Percentiles rank a stretch among this genome's conserved stretches.
phyloP scores from a whole-genome alignment of 2,113 vertebrate genomes.

The Rhipidura dahli region DNA sequence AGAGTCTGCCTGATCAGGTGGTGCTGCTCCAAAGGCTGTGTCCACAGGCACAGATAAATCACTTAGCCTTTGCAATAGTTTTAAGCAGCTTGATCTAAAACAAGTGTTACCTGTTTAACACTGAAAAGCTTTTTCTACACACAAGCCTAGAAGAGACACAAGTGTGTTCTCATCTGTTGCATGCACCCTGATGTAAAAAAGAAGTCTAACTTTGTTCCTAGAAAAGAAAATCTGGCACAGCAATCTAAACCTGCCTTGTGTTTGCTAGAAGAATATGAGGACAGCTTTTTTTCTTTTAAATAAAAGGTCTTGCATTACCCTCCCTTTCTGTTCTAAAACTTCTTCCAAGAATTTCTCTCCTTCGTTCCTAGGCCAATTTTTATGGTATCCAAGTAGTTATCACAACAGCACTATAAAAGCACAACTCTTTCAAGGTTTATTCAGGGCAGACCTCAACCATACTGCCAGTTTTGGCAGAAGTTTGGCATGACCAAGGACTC shows the following conservation, averaged over 20 bases:
- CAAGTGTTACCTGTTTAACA: neutral
- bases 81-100: neutral
- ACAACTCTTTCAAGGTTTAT: neutral
- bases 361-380: neutral
- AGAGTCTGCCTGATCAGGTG: neutral
- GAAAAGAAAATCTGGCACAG: neutral
- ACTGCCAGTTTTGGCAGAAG: neutral
- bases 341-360: neutral
- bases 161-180: neutral
- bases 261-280: neutral
- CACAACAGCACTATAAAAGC: neutral
- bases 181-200: accelerated
- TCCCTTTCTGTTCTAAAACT: neutral
- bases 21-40: neutral
- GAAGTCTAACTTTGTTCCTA: neutral
- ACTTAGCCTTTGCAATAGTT: neutral
- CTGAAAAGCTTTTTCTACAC: neutral
- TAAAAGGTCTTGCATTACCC: neutral
- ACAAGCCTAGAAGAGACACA: neutral
- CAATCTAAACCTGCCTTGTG: neutral
- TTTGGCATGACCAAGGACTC: neutral
- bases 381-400: neutral
- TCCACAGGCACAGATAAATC: neutral
- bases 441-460: neutral
- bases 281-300: neutral